Conservation (phyloP, 2,797 vertebrate species). For the Anolis apletophallus region DNA sequence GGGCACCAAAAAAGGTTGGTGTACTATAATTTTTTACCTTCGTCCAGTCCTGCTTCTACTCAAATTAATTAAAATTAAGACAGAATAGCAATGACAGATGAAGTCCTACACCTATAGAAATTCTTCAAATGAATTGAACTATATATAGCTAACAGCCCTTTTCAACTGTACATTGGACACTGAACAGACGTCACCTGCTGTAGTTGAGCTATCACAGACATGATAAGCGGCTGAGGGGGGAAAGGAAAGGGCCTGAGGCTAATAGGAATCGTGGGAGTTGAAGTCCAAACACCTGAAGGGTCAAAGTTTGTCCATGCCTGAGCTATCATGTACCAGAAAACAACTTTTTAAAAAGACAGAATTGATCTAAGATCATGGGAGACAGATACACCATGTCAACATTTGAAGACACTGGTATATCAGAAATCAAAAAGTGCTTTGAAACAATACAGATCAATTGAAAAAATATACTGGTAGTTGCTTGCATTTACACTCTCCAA, state of each 20-base stretch:
- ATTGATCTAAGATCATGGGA: no score
- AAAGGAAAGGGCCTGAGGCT: no score
- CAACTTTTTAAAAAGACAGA: no score
- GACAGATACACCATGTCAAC: no score
- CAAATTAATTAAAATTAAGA: not conserved
- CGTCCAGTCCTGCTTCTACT: not conserved
- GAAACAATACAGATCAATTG: not conserved
- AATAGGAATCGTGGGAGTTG: no score
- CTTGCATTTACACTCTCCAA: not conserved
- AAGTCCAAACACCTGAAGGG: no score
- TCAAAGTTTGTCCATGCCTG: no score
- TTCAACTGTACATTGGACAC: not conserved
- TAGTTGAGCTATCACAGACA: not conserved
- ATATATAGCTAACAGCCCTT: not conserved
- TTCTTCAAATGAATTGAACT: not conserved
- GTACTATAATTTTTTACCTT: no score
- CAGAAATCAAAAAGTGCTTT: not conserved
- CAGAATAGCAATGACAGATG: not conserved
- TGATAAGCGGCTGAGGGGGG: no score
- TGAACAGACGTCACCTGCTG: not conserved
- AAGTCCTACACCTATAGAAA: conserved; percentile 2
- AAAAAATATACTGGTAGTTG: not conserved
- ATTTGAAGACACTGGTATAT: no score
- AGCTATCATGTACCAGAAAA: no score
- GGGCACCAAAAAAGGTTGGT: no score